Base-by-base conservation (phyloP, 2,113 vertebrate species). In the Hystrix brachyura region DNA sequence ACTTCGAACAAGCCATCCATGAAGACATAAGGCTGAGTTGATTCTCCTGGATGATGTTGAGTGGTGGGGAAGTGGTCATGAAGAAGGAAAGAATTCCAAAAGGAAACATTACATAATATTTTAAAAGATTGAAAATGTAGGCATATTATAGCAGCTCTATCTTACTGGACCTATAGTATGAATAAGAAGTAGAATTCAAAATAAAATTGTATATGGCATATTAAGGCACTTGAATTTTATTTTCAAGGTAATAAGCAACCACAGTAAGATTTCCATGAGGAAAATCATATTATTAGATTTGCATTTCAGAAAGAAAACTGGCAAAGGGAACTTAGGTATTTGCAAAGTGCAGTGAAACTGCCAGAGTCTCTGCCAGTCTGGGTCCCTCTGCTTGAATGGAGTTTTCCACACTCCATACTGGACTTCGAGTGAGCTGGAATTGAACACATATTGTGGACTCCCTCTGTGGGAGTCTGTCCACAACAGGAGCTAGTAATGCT, bases 241-340 rank as follows among this genome's bases (percentile, higher is more conserved):
- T 65, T 14, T 92, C 81, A 85, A 3, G 27, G 38, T 43, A 57
- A 62, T 62, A 83, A 46, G 21, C 0, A 78, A 64, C 65, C 46
- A 78, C 13, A 82, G 48, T 51, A 91, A 82, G 8, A 93, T 60
- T 90, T 95, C 55, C 88, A 71, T 9, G 53, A n/a, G 53, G 65
- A 97, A 96, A 91, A 91, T 87, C 17, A 67, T 94, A 43, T 82
- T 46, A 94, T 74, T 94, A 92, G 34, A 86, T 85, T 92, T 92
- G 15, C 65, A 94, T 90, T 96, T 91, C 74, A 87, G 90, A 90
- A 89, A 62, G 55, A 95, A 96, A 95, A 93, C 57, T 96, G 94
- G 67, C 87, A 90, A 67, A 72, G 27, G 5, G 27, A 65, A 7
- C 12, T 10, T 80, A 38, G 12, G 18, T 89, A 27, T 48, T 38